These are phyloP conservation scores for Ephialtes manifestator DNA, from an alignment of 2,888 invertebrate genomes.

Conservation along the genomic window DNA sequence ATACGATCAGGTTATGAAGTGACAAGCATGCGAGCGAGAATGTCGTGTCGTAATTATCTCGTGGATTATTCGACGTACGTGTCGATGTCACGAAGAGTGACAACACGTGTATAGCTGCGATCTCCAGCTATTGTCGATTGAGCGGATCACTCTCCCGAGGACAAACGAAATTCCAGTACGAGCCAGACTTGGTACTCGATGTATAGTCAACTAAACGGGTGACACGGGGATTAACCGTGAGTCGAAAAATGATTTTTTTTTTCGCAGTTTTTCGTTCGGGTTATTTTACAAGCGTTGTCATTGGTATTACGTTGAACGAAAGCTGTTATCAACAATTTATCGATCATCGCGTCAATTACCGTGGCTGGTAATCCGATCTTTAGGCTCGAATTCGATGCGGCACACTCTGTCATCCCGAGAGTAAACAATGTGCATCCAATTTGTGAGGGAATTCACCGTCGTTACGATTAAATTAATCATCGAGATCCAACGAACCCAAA, in stretches of 20 bases:
- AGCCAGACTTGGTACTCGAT: not conserved
- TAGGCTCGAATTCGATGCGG: not conserved
- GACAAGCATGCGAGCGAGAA: conserved; percentile 1
- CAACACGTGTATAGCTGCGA: conserved; percentile 8
- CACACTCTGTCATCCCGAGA: conserved; percentile 3
- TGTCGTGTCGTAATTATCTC: conserved; percentile 26
- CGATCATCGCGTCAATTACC: conserved; percentile 10
- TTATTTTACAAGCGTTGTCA: not conserved
- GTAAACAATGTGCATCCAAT: not conserved
- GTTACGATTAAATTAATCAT: conserved; percentile 5
- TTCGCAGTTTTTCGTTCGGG: not conserved
- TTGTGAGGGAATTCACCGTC: not conserved
- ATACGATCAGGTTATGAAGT: conserved; percentile 18
- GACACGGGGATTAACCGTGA: conserved; percentile 15
- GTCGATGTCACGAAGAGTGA: conserved; percentile 26
- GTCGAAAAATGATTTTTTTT: not conserved
- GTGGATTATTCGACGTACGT: conserved; percentile 16
- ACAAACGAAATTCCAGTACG: conserved; percentile 17
- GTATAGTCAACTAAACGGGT: not conserved
- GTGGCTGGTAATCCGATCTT: not conserved
- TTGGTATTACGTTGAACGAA: not conserved
- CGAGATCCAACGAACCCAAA: not conserved
- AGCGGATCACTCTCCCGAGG: conserved; percentile 6
- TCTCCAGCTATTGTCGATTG: conserved; percentile 1
- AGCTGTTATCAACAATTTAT: not conserved